Base-by-base conservation (phyloP, 2,797 vertebrate genomes). In the Alfaro cultratus region DNA sequence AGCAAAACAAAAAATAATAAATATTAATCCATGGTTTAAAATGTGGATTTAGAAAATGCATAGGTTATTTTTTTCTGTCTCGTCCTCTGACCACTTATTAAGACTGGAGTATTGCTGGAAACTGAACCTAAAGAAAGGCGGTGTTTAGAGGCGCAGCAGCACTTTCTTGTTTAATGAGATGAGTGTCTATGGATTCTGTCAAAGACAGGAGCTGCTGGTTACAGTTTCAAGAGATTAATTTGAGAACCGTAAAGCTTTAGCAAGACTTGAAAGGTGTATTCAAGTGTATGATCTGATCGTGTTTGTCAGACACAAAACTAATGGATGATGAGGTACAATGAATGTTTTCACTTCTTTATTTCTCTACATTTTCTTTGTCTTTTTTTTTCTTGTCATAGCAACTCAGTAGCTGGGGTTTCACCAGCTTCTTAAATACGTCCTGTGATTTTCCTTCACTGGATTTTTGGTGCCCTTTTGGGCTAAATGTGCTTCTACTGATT, bases 401-500 rank as follows among this genome's bases (percentile, higher is more conserved):
- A 55, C 26, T 55, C 26, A 39, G 53, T 29, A 0, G 23, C 23
- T n/a, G 21, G 34, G 6, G 39, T 10, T 60, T 75, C n/a, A n/a
- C 3, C 13, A 29, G 36, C 12, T 74, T 55, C 72, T 51, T 31
- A 39, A 26, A 21, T 18, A 23, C 29, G 13, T 26, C 36, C 43
- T 64, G 74, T 76, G 36, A 72, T 79, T 80, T 62, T 73, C 72
- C 76, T 75, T 77, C 49, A 47, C 46, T 68, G n/a, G 67, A 79
- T 78, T 76, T 76, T 74, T 74, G 73, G 85, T 83, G 78, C 74
- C 78, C 75, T 80, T 41, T 83, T 85, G 46, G 62, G 31, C 36
- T 79, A 78, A 83, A 81, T 77, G 67, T n/a, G 39, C 76, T 74
- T 83, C 84, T 72, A 23, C 62, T 83, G 80, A 87, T 87, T 88